Conservation (phyloP, 2,113 vertebrate species). For the Brachypteracias leptosomus region DNA sequence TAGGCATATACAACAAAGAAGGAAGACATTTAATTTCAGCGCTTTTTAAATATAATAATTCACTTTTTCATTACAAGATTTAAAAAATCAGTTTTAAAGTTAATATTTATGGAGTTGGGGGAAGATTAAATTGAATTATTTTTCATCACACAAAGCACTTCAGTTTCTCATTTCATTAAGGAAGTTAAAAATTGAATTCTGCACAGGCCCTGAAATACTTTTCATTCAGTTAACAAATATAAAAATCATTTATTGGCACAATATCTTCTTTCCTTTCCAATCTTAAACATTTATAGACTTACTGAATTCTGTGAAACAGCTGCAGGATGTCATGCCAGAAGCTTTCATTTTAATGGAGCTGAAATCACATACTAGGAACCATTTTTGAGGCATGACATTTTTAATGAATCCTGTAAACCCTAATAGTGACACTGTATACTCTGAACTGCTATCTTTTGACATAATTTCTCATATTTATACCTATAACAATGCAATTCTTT, state of each 20-base stretch:
- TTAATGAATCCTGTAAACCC: not conserved
- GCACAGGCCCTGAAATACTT: not conserved
- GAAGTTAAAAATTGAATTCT: not conserved
- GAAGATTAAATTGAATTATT: not conserved
- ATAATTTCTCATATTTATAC: not conserved
- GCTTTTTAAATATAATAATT: not conserved
- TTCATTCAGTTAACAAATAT: not conserved
- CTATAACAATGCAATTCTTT: not conserved
- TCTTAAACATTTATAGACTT: not conserved
- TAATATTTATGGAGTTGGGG: not conserved
- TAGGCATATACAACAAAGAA: not conserved
- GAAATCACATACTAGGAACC: not conserved
- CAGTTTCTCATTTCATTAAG: not conserved
- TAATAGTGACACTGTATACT: not conserved
- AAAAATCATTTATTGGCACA: not conserved
- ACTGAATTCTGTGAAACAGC: not conserved
- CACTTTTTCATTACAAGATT: not conserved
- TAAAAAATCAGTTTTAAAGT: not conserved
- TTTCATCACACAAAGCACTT: not conserved
- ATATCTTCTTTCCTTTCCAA: not conserved
- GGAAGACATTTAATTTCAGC: not conserved
- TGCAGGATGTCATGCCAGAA: not conserved
- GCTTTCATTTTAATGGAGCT: not conserved
- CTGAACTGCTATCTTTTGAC: not conserved
- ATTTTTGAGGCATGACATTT: not conserved